Base-by-base conservation (phyloP, 2,113 vertebrate genomes). In the Protobothrops mucrosquamatus region DNA sequence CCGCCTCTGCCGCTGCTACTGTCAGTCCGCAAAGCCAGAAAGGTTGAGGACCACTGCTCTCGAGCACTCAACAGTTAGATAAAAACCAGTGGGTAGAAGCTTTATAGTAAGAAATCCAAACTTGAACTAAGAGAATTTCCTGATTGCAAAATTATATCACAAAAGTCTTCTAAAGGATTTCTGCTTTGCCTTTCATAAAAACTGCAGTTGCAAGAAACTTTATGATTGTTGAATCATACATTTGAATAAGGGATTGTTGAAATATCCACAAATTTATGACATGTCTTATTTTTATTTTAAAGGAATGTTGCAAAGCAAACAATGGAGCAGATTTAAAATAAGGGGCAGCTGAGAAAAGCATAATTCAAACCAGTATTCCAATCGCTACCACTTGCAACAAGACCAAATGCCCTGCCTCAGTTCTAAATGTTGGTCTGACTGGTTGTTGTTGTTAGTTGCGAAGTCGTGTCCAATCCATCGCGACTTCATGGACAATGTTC, bases 1-100 rank as follows among this genome's bases (percentile, higher is more conserved):
- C 1, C 0, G 1, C 9, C 59, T 64, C 14, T 2, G 1, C 61
- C 1, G 0, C 26, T 64, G 11, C 26, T 11, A 64, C 26, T 12
- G 0, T 4, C 61, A 64, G 61, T 64, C 61, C 14, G 1, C 61
- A 64, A 64, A 64, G 11, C 61, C 61, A 64, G 61, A 64, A 64
- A 64, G 26, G 26, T 29, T 64, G 61, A 10, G 26, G 11, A n/a
- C 26, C 61, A 12, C 0, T 64, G 11, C 26, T 18, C 64, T n/a
- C n/a, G 29, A 34, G 64, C 14, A 74, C 64, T 34, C 64, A 74
- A 74, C 4, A 15, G 1, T 34, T 14, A 74, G 4, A 74, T 34
- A 6, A 74, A 34, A 74, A 74, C 14, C 29, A 74, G 34, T 74
- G 29, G n/a, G 14, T 74, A 12, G 64, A 74, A 74, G n/a, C 64